Percentiles rank a stretch among this genome's conserved stretches.
phyloP scores from a whole-genome alignment of 2,797 vertebrate species.

The Spinus pinus region DNA sequence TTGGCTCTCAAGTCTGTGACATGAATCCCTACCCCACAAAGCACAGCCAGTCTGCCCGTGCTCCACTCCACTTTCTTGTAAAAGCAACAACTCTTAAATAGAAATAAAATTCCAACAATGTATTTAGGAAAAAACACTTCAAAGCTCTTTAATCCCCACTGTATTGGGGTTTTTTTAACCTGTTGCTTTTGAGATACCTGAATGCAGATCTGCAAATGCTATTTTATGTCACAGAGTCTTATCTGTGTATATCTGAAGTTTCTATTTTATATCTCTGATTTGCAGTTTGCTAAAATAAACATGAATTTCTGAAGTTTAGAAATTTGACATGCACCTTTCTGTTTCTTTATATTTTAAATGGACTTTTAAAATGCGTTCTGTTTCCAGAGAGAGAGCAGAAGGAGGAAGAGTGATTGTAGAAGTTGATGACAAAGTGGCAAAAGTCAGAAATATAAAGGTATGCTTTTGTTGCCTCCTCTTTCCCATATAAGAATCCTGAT shows the following conservation, averaged over 20 bases:
- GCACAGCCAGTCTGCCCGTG: background rate
- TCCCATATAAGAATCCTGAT: background rate
- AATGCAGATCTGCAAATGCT: background rate
- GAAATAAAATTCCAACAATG: background rate
- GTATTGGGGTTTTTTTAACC: accelerated
- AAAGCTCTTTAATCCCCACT: background rate
- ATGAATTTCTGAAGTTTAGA: background rate
- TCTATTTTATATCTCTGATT: background rate
- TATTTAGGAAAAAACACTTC: background rate
- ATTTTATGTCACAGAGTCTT: background rate
- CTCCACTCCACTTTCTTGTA: background rate
- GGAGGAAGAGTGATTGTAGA: conserved; percentile 87
- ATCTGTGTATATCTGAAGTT: background rate
- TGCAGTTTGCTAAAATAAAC: background rate
- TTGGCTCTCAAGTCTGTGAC: background rate
- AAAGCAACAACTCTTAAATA: background rate
- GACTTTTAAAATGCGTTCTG: conserved; percentile 16
- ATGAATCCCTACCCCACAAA: background rate
- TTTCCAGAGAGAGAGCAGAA: conserved; percentile 86
- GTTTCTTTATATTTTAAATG: background rate
- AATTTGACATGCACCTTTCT: background rate
- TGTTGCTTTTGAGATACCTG: background rate
- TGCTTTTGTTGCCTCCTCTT: conserved; percentile 8
- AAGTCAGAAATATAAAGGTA: conserved; percentile 91
- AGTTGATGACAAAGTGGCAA: conserved; percentile 89